phyloP scores from a whole-genome alignment of 2,797 vertebrate genomes.

The Aeoliscus strigatus region DNA sequence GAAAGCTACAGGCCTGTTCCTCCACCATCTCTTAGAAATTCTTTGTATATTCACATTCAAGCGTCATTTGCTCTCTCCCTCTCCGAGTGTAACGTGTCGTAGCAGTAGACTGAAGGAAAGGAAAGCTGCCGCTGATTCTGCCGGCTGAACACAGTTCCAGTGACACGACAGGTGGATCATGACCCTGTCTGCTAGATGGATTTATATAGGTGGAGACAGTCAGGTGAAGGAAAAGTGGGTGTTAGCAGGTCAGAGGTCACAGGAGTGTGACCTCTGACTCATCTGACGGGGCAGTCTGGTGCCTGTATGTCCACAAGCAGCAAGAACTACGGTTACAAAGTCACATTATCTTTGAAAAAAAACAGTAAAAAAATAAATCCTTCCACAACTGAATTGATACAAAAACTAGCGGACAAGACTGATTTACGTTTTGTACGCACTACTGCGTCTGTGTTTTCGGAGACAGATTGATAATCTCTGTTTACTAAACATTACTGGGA shows the following conservation, averaged over 20 bases:
- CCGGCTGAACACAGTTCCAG: constrained; percentile 12
- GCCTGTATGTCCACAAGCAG: constrained; percentile 6
- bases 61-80: constrained; percentile 11
- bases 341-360: too few species aligned
- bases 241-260: constrained; percentile 38
- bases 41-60: constrained; percentile 26
- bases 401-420: too few species aligned
- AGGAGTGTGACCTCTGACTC: constrained; percentile 30
- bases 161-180: constrained; percentile 48
- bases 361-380: too few species aligned
- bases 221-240: constrained; percentile 28
- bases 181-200: constrained; percentile 12
- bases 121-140: constrained; percentile 7
- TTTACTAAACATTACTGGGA: constrained; percentile 58
- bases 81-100: too few species aligned
- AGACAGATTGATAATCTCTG: constrained; percentile 52
- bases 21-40: constrained; percentile 3
- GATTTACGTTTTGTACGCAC: too few species aligned
- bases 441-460: constrained; percentile 20
- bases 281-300: constrained; percentile 17
- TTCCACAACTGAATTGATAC: too few species aligned
- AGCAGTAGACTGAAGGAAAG: too few species aligned
- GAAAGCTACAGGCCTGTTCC: constrained; percentile 3
- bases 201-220: constrained; percentile 22
- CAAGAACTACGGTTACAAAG: too few species aligned